phyloP scores from a whole-genome alignment of 1,140 invertebrate genomes.

The Drosophila sp. region DNA sequence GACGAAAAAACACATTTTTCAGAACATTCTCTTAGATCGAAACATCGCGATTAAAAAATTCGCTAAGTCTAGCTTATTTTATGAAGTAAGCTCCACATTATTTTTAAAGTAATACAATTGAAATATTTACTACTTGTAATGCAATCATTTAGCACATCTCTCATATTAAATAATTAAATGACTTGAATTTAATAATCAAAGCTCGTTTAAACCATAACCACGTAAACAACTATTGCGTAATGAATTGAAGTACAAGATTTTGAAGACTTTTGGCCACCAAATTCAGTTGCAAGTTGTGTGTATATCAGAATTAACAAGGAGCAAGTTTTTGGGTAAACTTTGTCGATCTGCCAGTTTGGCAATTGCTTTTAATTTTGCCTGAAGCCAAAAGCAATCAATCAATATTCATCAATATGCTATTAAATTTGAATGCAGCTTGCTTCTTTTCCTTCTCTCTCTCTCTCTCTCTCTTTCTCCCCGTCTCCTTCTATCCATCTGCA shows the following conservation, averaged over 20 bases:
- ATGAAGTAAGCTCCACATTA: too few relatives aligned
- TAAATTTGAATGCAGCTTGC: slow-evolving; percentile 71
- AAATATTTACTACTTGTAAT: too few relatives aligned
- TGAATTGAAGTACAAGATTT: slow-evolving; percentile 4
- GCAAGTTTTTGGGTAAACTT: slow-evolving; percentile 63
- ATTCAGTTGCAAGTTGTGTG: slow-evolving; percentile 29
- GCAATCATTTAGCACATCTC: too few relatives aligned
- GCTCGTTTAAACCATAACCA: background rate
- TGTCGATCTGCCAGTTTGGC: slow-evolving; percentile 53
- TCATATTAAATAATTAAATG: too few relatives aligned
- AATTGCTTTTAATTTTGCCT: slow-evolving; percentile 77
- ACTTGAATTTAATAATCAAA: background rate
- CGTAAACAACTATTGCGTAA: background rate
- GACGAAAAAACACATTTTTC: too few relatives aligned
- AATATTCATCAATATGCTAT: slow-evolving; percentile 80
- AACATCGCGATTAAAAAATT: too few relatives aligned
- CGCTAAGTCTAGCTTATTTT: too few relatives aligned
- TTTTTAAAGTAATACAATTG: too few relatives aligned
- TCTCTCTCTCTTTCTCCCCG: background rate
- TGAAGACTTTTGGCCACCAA: background rate
- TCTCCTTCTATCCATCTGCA: slow-evolving; percentile 12
- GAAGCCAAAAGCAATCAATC: slow-evolving; percentile 76
- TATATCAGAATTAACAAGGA: slow-evolving; percentile 50
- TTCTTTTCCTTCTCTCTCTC: too few relatives aligned
- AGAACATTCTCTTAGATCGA: too few relatives aligned